Evolutionary conservation across 2,113 vertebrate genomes (phyloP), one percentile per base, ranked within the genome.

Genomic region (Pedionomus torquatus): DNA sequence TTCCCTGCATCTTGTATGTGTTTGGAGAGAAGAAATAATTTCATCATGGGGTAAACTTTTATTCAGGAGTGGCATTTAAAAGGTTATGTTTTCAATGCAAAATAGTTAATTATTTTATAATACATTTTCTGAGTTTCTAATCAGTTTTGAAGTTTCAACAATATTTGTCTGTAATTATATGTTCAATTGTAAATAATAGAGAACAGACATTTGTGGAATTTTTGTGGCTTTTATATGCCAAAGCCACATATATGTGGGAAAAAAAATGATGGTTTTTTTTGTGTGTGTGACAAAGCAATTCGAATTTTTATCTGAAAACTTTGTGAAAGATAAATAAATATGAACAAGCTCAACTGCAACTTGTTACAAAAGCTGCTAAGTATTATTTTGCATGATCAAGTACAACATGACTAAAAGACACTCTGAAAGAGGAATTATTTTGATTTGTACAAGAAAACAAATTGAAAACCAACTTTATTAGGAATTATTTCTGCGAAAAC

Each of bases 151-250:
- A 61, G 19, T 49, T 82, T 49, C 37, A 72, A 30, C 39, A 51
- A 16, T 75, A 75, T 92, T 74, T 80, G 7, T 92, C 35, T 68
- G 87, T 91, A 89, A 79, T 90, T 63, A 25, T 65, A 35, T 25
- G 17, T 78, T 95, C 70, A 93, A 83, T 76, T 94, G 12, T 57
- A 77, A 89, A 83, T 79, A 75, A 74, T 10, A 49, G 43, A 77
- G 33, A 83, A 65, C 6, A 95, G 74, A 86, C n/a, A 75, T 65
- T 49, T 89, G 66, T 87, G 94, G 81, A 93, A 52, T 68, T 90
- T 58, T 81, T 92, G 13, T 76, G 83, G 15, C 39, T 95, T 88
- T 97, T 83, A 43, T 54, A 21, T 86, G 41, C 15, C 44, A 83
- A 26, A 86, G 8, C 26, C 25, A 48, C 41, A 30, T 55, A 11